Percentiles rank a stretch among this genome's conserved stretches.
Conservation (phyloP, 1,140 invertebrate species). For the Dreissena rostriformis region DNA sequence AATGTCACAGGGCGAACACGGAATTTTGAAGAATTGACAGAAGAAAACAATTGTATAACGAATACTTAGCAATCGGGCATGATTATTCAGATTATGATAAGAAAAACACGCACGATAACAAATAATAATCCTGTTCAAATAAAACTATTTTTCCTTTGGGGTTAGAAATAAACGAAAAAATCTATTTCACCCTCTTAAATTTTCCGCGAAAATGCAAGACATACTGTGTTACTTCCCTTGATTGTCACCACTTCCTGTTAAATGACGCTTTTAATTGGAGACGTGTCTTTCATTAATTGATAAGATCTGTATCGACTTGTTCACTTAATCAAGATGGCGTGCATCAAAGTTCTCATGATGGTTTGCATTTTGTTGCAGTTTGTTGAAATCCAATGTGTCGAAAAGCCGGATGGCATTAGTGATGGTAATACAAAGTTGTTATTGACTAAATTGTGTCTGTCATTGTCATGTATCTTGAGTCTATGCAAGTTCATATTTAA, state of each 20-base stretch:
- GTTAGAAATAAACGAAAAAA: no score
- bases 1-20: no score
- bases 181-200: not conserved
- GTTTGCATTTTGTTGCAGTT: not conserved
- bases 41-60: no score
- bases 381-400: not conserved
- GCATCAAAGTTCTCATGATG: not conserved
- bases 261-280: constrained; percentile 41
- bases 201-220: not conserved
- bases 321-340: not conserved
- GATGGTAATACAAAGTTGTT: not conserved
- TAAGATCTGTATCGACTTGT: not conserved
- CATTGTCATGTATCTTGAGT: no score
- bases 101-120: no score
- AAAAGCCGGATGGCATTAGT: constrained; percentile 26
- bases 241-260: constrained; percentile 36
- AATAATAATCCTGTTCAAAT: no score
- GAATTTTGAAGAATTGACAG: no score
- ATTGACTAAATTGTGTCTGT: no score
- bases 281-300: constrained; percentile 33
- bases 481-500: no score
- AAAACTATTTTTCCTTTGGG: no score
- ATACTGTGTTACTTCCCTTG: not conserved
- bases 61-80: no score
- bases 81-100: no score